Conservation (phyloP, 2,797 vertebrate genomes). For the Fistularia tabacaria region DNA sequence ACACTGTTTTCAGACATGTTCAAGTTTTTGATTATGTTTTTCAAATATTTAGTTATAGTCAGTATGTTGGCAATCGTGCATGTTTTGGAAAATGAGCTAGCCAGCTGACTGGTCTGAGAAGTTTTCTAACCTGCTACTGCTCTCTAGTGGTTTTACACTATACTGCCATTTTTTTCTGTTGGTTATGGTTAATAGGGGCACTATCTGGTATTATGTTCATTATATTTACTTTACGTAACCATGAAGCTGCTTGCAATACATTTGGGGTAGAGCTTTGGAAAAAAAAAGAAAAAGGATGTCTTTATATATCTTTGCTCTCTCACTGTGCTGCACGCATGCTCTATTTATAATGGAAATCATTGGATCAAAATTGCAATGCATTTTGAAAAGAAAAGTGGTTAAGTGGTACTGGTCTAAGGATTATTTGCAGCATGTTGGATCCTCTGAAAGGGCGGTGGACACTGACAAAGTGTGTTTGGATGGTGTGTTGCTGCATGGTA, state of each 20-base stretch:
- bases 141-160: conserved; percentile 44
- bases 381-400: too few species aligned
- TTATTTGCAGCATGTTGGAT: conserved; percentile 24
- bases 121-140: conserved; percentile 48
- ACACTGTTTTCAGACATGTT: too few species aligned
- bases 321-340: too few species aligned
- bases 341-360: too few species aligned
- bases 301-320: too few species aligned
- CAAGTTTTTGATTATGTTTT: neutral
- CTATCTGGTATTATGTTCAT: neutral
- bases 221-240: too few species aligned
- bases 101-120: conserved; percentile 14
- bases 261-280: too few species aligned
- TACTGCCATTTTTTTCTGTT: neutral
- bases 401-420: conserved; percentile 8
- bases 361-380: too few species aligned
- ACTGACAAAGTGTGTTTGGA: neutral
- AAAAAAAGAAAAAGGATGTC: too few species aligned
- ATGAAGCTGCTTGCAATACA: too few species aligned
- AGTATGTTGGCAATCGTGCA: too few species aligned
- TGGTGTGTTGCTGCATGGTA: conserved; percentile 13
- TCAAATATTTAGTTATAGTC: neutral
- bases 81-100: conserved; percentile 1
- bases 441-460: too few species aligned
- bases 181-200: neutral